Conservation (phyloP, 2,888 invertebrate genomes). For the Stegophylla sp. region DNA sequence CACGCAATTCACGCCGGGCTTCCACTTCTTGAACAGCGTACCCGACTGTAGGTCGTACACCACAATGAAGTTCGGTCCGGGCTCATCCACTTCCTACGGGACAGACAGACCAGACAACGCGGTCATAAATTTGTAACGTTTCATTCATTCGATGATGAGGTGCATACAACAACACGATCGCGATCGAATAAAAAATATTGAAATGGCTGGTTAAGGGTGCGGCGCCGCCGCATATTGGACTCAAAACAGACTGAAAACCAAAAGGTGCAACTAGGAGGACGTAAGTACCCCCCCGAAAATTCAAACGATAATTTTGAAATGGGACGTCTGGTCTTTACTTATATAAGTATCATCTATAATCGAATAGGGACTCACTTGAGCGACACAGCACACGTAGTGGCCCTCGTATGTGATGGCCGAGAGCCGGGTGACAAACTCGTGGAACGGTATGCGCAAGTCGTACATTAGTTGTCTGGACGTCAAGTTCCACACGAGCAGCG, state of each 20-base stretch:
- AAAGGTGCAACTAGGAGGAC: no score
- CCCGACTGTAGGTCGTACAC: slow-evolving; percentile 90
- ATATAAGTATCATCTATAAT: not conserved
- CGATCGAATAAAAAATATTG: no score
- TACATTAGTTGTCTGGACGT: slow-evolving; percentile 83
- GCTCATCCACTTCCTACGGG: slow-evolving; percentile 72
- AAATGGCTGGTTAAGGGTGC: no score
- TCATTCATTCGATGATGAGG: no score
- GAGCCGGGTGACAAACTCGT: slow-evolving; percentile 83
- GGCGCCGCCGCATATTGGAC: no score
- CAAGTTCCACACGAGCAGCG: slow-evolving; percentile 86
- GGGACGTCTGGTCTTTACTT: no score
- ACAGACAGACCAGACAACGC: no score
- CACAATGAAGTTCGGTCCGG: slow-evolving; percentile 85
- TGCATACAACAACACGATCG: no score
- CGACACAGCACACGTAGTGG: slow-evolving; percentile 68
- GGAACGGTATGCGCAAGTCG: slow-evolving; percentile 86
- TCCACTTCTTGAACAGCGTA: slow-evolving; percentile 90
- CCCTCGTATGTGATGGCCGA: slow-evolving; percentile 87
- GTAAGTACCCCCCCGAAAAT: no score
- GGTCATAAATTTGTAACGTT: no score
- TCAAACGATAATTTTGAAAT: no score
- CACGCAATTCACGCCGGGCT: slow-evolving; percentile 82
- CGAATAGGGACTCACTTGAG: slow-evolving; percentile 65
- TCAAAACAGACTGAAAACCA: no score